Base-by-base conservation (phyloP, 2,888 invertebrate genomes). In the Mechanitis mazaeus region DNA sequence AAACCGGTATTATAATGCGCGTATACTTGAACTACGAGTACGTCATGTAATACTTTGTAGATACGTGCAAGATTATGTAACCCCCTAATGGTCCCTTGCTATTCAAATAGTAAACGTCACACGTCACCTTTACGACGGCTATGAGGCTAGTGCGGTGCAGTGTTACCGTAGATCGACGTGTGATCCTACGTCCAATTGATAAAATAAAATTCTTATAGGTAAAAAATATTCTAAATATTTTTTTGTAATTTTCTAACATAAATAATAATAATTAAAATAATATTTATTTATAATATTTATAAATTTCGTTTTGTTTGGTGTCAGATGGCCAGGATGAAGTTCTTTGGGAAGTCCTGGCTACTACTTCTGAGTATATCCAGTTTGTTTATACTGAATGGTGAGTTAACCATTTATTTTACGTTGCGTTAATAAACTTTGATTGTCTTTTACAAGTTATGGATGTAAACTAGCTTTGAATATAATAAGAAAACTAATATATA, bases 371-470 rank as follows among this genome's bases (percentile, higher is more conserved):
- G 71, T 67, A 65, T 71, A 71, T 75, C 78, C 74, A 74, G 79
- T 71, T 78, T 86, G 79, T 80, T 87, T 77, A 80, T 80, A 70
- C 75, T 87, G 75, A 85, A 83, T 83, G 87, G 87, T 88, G 76
- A 86, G 87, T 85, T 59, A 3, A 56, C 42, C 33, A 45, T 11
- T 50, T 35, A 42, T 20, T 20, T 20, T 20, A 20, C 1, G 20
- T 20, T 20, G 0, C 20, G 1, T 20, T 20, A 20, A 20, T 20
- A 20, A 20, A 20, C 20, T 20, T 20, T 20, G 20, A 20, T 20
- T 20, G 20, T 20, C 20, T 20, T 20, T 20, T 20, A 20, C 20
- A 20, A 20, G 20, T 20, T 20, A 20, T 0, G 1, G 20, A 20
- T 20, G 20, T 20, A 20, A 20, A 20, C 20, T 20, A 20, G 20